Evolutionary conservation across 1,140 invertebrate species (phyloP).

Genomic region (Drepana arcuata): DNA sequence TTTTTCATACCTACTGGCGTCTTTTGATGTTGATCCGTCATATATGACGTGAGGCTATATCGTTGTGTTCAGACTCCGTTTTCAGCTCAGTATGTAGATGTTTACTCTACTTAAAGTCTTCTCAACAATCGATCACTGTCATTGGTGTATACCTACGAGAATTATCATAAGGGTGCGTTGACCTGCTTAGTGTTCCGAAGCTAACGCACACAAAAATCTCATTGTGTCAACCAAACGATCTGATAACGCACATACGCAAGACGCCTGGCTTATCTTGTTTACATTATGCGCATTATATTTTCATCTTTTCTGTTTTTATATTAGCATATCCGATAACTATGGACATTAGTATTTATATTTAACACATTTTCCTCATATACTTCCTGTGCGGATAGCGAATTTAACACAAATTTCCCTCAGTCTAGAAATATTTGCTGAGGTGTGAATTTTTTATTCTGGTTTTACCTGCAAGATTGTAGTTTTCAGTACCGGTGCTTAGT

Average conservation of each 20-base stretch:
- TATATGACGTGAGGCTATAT: constrained; percentile 37
- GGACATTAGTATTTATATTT: no score
- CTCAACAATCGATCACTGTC: constrained; percentile 63
- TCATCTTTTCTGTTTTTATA: no score
- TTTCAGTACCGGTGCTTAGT: no score
- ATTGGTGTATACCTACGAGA: constrained; percentile 29
- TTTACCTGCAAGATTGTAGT: no score
- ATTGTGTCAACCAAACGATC: constrained; percentile 28
- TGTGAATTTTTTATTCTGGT: no score
- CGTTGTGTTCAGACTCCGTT: constrained; percentile 35
- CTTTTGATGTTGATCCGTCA: constrained; percentile 48
- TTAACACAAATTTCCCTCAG: no score
- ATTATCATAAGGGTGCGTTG: constrained; percentile 51
- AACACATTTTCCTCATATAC: no score
- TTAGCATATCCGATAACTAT: no score
- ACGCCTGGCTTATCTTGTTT: constrained; percentile 45
- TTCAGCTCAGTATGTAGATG: constrained; percentile 36
- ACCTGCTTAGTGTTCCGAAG: constrained; percentile 47
- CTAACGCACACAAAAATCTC: constrained; percentile 37
- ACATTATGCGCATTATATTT: no score
- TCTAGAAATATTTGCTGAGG: no score
- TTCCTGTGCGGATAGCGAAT: no score
- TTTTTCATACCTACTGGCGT: no score
- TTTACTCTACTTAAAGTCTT: constrained; percentile 56
- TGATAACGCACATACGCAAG: constrained; percentile 34